These are phyloP conservation scores for Heliconius nattereri DNA, from an alignment of 1,140 invertebrate species.

Conservation along the genomic window DNA sequence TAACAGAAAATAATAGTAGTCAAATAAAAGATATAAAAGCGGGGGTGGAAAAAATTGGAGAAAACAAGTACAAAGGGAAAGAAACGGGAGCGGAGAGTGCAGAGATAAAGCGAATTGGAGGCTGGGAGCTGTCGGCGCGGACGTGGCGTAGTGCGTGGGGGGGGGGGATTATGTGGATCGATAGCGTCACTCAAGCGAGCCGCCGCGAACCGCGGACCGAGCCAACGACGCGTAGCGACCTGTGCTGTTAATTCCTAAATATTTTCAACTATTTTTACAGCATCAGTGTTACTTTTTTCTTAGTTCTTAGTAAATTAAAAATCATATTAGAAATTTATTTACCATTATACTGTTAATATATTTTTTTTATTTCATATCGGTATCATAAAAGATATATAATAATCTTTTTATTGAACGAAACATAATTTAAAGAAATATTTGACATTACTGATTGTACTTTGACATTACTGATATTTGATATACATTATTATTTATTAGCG, in stretches of 20 bases:
- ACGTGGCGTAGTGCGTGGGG: slow-evolving; percentile 62
- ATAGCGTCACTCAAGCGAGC: slow-evolving; percentile 71
- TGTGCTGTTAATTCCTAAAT: not conserved
- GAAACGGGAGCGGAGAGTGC: slow-evolving; percentile 61
- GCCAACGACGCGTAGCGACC: not conserved
- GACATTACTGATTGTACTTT: too few species aligned
- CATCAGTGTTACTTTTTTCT: not conserved
- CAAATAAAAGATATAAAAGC: slow-evolving; percentile 74
- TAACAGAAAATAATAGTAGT: slow-evolving; percentile 76
- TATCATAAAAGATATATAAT: too few species aligned
- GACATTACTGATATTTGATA: too few species aligned
- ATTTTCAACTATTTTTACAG: not conserved
- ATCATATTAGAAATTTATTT: too few species aligned
- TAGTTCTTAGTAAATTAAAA: too few species aligned
- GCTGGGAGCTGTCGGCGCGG: slow-evolving; percentile 72
- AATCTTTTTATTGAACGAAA: too few species aligned
- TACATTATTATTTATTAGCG: too few species aligned
- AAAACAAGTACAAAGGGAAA: slow-evolving; percentile 80
- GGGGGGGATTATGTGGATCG: slow-evolving; percentile 72
- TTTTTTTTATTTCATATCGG: too few species aligned
- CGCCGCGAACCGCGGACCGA: slow-evolving; percentile 21
- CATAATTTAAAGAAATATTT: too few species aligned
- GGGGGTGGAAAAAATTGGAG: slow-evolving; percentile 72
- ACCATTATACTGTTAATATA: too few species aligned
- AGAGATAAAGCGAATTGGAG: slow-evolving; percentile 78